Evolutionary conservation across 2,888 invertebrate species (phyloP).

Genomic region (Pilophorus perplexus): DNA sequence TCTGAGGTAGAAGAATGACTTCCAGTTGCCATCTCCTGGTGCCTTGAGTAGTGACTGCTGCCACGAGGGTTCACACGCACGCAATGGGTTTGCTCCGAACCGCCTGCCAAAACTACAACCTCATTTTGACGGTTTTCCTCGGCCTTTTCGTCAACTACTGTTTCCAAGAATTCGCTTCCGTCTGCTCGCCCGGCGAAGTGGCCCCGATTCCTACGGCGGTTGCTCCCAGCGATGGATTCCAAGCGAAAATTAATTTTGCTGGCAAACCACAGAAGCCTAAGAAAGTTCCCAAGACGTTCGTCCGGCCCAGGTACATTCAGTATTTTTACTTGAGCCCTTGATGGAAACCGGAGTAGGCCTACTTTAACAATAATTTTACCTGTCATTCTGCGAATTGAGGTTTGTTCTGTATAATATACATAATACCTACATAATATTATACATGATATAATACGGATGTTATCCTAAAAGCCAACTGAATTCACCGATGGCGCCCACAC

Average conservation of each 20-base stretch:
- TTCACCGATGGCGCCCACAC: too few relatives aligned
- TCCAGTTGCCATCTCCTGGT: too few relatives aligned
- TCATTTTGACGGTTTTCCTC: conserved; percentile 1
- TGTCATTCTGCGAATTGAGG: too few relatives aligned
- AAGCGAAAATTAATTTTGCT: conserved; percentile 55
- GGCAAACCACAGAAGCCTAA: conserved; percentile 55
- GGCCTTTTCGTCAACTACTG: conserved; percentile 3
- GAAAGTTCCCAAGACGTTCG: conserved; percentile 61
- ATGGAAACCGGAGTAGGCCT: background rate
- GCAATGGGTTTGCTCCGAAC: conserved; percentile 19
- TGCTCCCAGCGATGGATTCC: conserved; percentile 52
- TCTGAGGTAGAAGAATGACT: too few relatives aligned
- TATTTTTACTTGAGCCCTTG: background rate
- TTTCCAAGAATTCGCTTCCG: conserved; percentile 1
- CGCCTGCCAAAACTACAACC: conserved; percentile 10
- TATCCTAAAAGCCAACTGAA: too few relatives aligned
- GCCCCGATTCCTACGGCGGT: conserved; percentile 8
- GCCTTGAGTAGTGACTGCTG: background rate
- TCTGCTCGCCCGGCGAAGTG: background rate
- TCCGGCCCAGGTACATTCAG: conserved; percentile 66
- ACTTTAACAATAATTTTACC: background rate
- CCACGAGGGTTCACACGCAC: background rate
- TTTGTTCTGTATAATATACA: too few relatives aligned
- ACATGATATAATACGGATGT: too few relatives aligned
- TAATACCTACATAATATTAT: too few relatives aligned